phyloP scores from a whole-genome alignment of 2,113 vertebrate genomes.

The Phaetusa simplex region DNA sequence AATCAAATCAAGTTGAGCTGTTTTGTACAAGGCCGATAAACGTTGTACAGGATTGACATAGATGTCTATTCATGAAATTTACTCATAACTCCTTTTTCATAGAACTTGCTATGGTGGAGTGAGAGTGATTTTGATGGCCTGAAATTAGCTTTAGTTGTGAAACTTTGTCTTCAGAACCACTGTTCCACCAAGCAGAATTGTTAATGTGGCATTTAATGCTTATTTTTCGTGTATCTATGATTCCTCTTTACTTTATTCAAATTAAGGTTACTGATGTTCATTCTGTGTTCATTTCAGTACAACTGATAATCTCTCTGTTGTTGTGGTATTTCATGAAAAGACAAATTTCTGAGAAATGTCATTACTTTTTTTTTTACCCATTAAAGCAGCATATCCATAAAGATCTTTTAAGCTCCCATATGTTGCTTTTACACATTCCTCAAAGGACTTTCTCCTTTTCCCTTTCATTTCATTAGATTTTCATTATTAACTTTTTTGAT shows the following conservation, averaged over 20 bases:
- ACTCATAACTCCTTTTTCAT: background rate
- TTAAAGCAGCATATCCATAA: background rate
- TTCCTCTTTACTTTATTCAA: background rate
- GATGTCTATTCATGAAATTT: background rate
- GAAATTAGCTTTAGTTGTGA: background rate
- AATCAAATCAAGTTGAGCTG: background rate
- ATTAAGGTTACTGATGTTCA: background rate
- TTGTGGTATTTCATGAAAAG: background rate
- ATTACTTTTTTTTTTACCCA: background rate
- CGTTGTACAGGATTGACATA: background rate
- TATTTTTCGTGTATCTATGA: background rate
- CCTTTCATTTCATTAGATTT: background rate
- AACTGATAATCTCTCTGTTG: background rate
- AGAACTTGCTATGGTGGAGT: background rate
- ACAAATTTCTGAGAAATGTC: background rate
- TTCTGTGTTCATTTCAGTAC: background rate
- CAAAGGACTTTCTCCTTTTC: background rate
- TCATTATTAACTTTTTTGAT: background rate
- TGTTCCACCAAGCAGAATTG: background rate
- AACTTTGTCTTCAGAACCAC: background rate
- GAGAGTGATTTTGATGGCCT: background rate
- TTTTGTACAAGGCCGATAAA: background rate
- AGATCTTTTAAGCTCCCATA: background rate
- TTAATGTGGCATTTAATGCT: background rate
- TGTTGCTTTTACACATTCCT: background rate